Evolutionary conservation across 2,113 vertebrate species (phyloP).

Genomic region (Thymallus thymallus): DNA sequence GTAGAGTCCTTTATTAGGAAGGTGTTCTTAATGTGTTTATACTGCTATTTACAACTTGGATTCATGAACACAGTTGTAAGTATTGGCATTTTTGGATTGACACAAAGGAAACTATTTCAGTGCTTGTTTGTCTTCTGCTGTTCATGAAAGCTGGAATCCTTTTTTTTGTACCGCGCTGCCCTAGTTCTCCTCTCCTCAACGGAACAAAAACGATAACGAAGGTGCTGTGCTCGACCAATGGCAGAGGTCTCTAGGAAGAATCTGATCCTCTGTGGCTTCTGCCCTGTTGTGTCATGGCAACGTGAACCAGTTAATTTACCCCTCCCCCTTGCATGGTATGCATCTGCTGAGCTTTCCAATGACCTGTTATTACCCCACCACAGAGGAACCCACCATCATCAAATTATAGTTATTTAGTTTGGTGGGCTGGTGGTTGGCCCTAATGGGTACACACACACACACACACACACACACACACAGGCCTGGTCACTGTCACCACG

Average conservation of each 20-base stretch:
- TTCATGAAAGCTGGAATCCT: too few relatives aligned
- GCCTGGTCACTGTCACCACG: neutral
- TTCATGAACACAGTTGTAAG: too few relatives aligned
- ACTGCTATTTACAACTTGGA: too few relatives aligned
- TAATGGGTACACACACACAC: neutral
- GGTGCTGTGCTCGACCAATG: slow-evolving; percentile 13
- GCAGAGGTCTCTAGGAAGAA: neutral
- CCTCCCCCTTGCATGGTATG: neutral
- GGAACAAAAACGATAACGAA: too few relatives aligned
- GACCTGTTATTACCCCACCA: slow-evolving; percentile 44
- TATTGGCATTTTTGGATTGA: too few relatives aligned
- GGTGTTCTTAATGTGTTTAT: too few relatives aligned
- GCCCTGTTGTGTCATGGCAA: slow-evolving; percentile 28
- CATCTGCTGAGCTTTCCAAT: slow-evolving; percentile 56
- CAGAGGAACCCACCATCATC: slow-evolving; percentile 4
- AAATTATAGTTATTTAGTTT: slow-evolving; percentile 54
- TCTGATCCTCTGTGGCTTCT: slow-evolving; percentile 23
- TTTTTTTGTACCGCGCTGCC: too few relatives aligned
- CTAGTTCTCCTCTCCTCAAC: too few relatives aligned
- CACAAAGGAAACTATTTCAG: too few relatives aligned
- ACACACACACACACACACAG: slow-evolving; percentile 7
- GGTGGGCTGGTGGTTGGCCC: neutral
- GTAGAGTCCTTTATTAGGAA: too few relatives aligned
- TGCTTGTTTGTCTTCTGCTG: too few relatives aligned
- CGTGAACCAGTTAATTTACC: slow-evolving; percentile 32